Conservation (phyloP, 2,113 vertebrate genomes). For the Puma concolor region DNA sequence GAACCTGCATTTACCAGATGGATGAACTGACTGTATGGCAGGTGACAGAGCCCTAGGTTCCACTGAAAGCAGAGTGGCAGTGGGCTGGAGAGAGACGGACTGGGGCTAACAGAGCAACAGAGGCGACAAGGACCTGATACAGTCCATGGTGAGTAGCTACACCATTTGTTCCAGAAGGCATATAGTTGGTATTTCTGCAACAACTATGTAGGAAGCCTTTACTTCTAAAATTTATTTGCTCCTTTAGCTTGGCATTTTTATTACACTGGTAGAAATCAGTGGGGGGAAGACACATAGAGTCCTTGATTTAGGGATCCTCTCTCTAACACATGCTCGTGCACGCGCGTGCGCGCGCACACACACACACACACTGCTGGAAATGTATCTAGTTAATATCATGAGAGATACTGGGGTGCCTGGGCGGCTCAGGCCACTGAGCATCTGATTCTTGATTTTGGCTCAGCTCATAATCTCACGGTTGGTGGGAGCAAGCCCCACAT, state of each 20-base stretch:
- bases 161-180: neutral
- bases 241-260: slow-evolving; percentile 12
- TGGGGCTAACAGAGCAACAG: neutral
- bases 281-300: neutral
- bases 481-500: no score
- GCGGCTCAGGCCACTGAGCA: no score
- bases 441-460: no score
- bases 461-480: no score
- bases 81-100: neutral
- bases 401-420: neutral
- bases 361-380: neutral
- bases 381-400: neutral
- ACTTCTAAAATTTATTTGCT: neutral
- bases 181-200: neutral
- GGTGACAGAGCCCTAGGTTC: neutral
- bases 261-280: neutral
- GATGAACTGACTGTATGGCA: neutral
- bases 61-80: neutral
- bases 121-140: neutral
- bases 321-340: neutral
- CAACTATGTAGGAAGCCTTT: neutral
- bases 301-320: neutral
- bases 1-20: neutral
- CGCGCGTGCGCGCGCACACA: neutral
- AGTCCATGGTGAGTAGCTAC: neutral